phyloP scores from a whole-genome alignment of 2,113 vertebrate species.

The Sterna hirundo region DNA sequence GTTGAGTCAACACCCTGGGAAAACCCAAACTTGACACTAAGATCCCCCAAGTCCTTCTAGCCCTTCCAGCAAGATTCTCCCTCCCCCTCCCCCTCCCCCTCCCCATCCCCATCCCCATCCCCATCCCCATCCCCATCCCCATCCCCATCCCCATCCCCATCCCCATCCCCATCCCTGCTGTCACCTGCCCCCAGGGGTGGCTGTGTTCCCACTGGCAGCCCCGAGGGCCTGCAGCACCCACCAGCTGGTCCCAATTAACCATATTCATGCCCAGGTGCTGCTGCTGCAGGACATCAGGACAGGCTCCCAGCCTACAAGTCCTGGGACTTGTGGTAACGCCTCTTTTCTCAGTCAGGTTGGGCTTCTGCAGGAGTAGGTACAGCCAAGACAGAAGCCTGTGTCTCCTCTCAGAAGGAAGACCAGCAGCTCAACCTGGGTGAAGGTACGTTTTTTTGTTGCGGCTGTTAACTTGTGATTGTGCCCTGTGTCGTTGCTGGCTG shows the following conservation, averaged over 20 bases:
- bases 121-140: no score
- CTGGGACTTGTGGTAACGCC: rapidly evolving
- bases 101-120: no score
- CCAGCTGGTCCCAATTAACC: not conserved
- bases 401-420: rapidly evolving
- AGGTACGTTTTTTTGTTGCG: not conserved
- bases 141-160: no score
- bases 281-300: not conserved
- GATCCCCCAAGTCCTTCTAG: not conserved
- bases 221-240: no score
- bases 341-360: rapidly evolving
- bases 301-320: not conserved
- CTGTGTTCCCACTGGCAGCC: not conserved
- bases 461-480: rapidly evolving
- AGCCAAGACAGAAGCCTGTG: rapidly evolving
- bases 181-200: no score
- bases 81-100: not conserved
- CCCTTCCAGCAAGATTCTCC: not conserved
- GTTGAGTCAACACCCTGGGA: rapidly evolving
- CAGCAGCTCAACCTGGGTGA: rapidly evolving
- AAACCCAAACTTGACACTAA: rapidly evolving
- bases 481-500: not conserved
- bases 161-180: rapidly evolving
- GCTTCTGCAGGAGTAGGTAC: rapidly evolving
- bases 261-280: no score